Percentiles rank a stretch among this genome's conserved stretches.
Evolutionary conservation across 23 tunicate genomes (phyloP).

Genomic region (Oikopleura vanhoeffeni): DNA sequence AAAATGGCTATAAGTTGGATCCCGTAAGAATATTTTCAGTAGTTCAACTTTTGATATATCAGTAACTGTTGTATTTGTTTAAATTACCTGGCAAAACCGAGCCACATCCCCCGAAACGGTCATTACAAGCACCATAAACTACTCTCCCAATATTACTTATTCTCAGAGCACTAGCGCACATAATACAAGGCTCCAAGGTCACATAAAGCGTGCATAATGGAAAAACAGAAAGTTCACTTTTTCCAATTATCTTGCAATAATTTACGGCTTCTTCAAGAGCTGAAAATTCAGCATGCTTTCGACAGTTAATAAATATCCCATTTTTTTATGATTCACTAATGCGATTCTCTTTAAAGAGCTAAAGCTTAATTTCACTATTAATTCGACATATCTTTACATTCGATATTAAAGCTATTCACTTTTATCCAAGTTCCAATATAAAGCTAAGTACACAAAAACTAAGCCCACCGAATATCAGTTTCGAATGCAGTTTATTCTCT

Average conservation of each 20-base stretch:
- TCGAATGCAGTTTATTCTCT: no score
- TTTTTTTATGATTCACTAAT: not conserved
- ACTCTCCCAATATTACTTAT: constrained; percentile 4
- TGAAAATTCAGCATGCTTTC: not conserved
- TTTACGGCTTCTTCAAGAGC: not conserved
- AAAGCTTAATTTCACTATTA: no score
- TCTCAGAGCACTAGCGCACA: constrained; percentile 1
- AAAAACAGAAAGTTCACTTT: not conserved
- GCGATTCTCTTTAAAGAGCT: not conserved
- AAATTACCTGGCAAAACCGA: constrained; percentile 5
- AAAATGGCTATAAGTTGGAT: no score
- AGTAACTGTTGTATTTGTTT: no score
- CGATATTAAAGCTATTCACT: no score
- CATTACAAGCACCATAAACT: not conserved
- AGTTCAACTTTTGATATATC: no score
- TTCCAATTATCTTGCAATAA: not conserved
- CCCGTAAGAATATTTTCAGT: no score
- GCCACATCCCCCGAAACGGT: constrained; percentile 12
- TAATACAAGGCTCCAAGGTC: not conserved
- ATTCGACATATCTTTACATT: no score
- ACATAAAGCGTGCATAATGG: not conserved
- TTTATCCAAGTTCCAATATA: no score
- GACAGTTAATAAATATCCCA: no score
- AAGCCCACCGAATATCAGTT: no score
- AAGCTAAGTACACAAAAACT: no score